Evolutionary conservation across 2,113 vertebrate genomes (phyloP).

Genomic region (Eulemur rufifrons): DNA sequence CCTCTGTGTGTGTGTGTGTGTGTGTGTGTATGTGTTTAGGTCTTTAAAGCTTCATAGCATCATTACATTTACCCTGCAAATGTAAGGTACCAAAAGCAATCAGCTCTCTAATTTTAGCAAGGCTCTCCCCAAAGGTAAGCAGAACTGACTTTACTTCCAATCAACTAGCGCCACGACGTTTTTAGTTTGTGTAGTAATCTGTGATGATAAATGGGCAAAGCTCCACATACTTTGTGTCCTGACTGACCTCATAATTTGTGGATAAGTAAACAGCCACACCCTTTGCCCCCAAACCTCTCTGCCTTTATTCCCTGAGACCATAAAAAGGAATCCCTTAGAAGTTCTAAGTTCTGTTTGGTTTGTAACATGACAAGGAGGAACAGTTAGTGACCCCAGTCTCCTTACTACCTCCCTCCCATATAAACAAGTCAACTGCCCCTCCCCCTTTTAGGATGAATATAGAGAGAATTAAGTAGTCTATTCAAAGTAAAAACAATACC

Average conservation of each 20-base stretch:
- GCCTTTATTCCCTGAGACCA: neutral
- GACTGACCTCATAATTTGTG: neutral
- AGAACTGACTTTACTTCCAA: neutral
- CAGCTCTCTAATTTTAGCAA: neutral
- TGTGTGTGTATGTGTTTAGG: neutral
- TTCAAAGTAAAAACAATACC: neutral
- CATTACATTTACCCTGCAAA: neutral
- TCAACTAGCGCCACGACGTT: neutral
- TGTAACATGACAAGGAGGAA: neutral
- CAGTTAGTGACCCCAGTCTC: neutral
- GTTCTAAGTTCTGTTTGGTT: neutral
- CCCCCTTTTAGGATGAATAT: conserved; percentile 30
- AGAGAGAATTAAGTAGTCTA: neutral
- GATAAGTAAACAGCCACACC: neutral
- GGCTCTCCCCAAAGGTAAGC: neutral
- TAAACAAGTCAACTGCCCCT: neutral
- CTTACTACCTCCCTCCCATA: neutral
- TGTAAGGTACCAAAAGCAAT: neutral
- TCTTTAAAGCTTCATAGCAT: neutral
- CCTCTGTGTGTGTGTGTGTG: too few species aligned
- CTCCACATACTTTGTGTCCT: neutral
- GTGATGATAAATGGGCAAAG: neutral
- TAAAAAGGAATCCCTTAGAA: neutral
- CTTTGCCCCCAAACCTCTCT: neutral
- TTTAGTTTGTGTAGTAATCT: neutral